These are phyloP conservation scores for Urocitellus parryii DNA, from an alignment of 2,113 vertebrate species.

Conservation along the genomic window DNA sequence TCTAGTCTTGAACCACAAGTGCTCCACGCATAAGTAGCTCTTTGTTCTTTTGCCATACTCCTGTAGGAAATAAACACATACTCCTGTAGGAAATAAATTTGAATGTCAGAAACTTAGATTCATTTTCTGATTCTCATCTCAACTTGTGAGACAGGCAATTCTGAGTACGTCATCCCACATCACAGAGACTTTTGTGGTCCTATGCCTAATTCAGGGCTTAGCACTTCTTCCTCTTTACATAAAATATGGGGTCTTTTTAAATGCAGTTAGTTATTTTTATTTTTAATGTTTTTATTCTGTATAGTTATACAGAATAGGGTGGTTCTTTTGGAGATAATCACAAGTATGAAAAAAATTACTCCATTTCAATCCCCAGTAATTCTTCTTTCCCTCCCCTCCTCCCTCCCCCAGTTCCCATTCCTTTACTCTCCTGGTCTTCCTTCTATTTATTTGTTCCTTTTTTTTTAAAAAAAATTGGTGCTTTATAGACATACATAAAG, in stretches of 20 bases:
- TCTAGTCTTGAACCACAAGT: background rate
- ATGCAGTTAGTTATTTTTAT: too few species aligned
- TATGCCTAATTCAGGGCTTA: background rate
- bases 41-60: background rate
- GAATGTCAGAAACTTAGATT: background rate
- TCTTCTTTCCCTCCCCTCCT: too few species aligned
- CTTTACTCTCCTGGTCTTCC: too few species aligned
- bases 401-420: too few species aligned
- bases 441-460: too few species aligned
- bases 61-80: background rate
- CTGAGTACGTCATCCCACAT: background rate
- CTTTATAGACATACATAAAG: too few species aligned
- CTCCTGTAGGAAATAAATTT: background rate
- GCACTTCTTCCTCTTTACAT: background rate
- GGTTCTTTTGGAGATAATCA: too few species aligned
- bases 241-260: background rate
- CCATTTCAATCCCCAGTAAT: too few species aligned
- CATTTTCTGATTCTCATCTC: background rate
- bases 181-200: background rate
- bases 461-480: too few species aligned
- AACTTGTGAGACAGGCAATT: background rate
- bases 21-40: fast-evolving
- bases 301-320: too few species aligned
- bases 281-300: too few species aligned
- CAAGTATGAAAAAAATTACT: too few species aligned